Conservation (phyloP, 2,888 invertebrate genomes). For the Microplitis manilae region DNA sequence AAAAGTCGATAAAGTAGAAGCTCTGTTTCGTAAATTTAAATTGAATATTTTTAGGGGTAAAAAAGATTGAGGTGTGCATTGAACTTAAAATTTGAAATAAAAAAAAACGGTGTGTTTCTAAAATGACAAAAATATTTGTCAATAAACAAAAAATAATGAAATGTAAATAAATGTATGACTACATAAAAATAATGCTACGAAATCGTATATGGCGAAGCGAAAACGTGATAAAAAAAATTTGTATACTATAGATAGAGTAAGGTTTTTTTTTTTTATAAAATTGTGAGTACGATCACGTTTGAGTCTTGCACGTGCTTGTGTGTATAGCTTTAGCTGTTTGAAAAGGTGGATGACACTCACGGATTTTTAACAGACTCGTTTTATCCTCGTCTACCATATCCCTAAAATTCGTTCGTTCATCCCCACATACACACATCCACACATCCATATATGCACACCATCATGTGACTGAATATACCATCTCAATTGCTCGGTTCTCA, state of each 20-base stretch:
- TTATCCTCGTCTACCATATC: conserved; percentile 20
- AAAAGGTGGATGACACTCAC: conserved; percentile 39
- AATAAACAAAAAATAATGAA: conserved; percentile 2
- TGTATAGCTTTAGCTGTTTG: conserved; percentile 41
- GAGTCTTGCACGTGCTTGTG: conserved; percentile 8
- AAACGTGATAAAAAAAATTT: conserved; percentile 26
- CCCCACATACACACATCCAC: neutral
- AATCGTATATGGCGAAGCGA: conserved; percentile 10
- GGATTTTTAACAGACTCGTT: conserved; percentile 39
- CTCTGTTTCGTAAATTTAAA: no score
- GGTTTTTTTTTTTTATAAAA: conserved; percentile 35
- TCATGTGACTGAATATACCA: conserved; percentile 10
- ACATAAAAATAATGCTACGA: neutral
- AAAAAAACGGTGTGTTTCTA: no score
- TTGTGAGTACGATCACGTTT: conserved; percentile 46
- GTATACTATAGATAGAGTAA: conserved; percentile 25
- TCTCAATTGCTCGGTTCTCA: neutral
- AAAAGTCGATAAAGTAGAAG: no score
- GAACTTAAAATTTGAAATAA: no score
- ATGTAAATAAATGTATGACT: conserved; percentile 14
- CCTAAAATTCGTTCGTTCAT: conserved; percentile 8
- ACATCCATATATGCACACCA: neutral
- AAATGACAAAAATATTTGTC: neutral
- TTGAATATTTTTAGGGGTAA: no score
- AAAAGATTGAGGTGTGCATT: no score